Evolutionary conservation across 1,140 invertebrate species (phyloP), one percentile per base, ranked within the genome.

Genomic region (Lepidurus arcticus): DNA sequence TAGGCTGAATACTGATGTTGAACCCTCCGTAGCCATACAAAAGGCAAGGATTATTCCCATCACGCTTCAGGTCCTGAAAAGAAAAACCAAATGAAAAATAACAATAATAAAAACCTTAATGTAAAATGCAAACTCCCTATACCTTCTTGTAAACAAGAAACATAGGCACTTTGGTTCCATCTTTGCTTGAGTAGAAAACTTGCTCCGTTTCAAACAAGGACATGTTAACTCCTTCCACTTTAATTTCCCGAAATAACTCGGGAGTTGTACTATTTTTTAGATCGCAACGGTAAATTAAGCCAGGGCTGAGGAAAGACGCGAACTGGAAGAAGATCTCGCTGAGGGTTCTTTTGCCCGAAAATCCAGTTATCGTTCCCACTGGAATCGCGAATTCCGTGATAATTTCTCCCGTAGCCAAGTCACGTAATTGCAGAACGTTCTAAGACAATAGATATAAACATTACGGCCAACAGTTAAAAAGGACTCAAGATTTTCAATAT

Each of bases 11-110:
- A 82, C 92, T 93, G 78, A 98, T 91, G 87, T 97, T 98, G 84
- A 99, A 99, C 0, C 97, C 97, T 73, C 97, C 98, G 86, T 99
- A 99, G 24, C 96, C 97, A 86, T 99, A 98, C 21, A 99, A 85
- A 13, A 98, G 86, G 79, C 91, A 92, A 42, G 91, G 93, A 84
- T 90, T 92, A 73, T 87, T 88, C 43, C 92, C 92, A 86, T 95
- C 90, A 78, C 83, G 81, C 44, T 87, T 83, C 24, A 88, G 82
- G 81, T 88, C 88, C 90, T 92, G 81, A 74, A 84, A 84, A 82
- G 80, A 81, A 74, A 44, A 43, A 44, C 73, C 76, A 44, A 42
- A 16, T 34, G 73, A 11, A 78, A 79, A 75, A 73, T 44, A 21
- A 42, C n/a, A 78, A 34, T 44, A 44, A 74, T 76, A 42, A 74